phyloP scores from a whole-genome alignment of 2,888 invertebrate species.

The Caradrina kadenii region DNA sequence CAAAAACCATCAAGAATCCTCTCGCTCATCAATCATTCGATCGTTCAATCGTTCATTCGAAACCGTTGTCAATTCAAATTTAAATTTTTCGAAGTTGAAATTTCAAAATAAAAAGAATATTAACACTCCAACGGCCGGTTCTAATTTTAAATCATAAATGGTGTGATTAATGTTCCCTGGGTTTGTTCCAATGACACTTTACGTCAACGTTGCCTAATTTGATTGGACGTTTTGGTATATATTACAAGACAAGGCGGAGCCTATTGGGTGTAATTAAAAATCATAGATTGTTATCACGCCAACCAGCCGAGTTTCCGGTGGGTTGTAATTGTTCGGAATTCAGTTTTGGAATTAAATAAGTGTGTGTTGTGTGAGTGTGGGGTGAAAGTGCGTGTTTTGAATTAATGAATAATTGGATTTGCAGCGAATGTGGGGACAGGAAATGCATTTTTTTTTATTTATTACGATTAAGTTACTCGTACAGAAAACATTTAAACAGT shows the following conservation, averaged over 20 bases:
- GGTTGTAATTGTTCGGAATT: conserved; percentile 78
- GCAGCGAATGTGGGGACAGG: conserved; percentile 29
- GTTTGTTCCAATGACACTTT: conserved; percentile 75
- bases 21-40: conserved; percentile 68
- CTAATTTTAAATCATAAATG: conserved; percentile 68
- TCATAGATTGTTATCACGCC: conserved; percentile 83
- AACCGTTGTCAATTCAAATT: conserved; percentile 76
- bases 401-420: conserved; percentile 56
- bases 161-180: conserved; percentile 84
- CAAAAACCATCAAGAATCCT: conserved; percentile 53
- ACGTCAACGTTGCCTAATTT: conserved; percentile 84
- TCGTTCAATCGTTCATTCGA: conserved; percentile 62
- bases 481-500: not conserved
- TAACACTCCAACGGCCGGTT: conserved; percentile 71
- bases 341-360: conserved; percentile 58
- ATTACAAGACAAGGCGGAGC: conserved; percentile 82
- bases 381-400: conserved; percentile 54
- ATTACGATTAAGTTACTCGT: conserved; percentile 2
- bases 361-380: conserved; percentile 55
- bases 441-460: conserved; percentile 32
- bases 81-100: conserved; percentile 66
- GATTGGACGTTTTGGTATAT: conserved; percentile 89
- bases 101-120: conserved; percentile 63
- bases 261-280: conserved; percentile 86
- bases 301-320: conserved; percentile 84